These are phyloP conservation scores for Mythimna ferrago DNA, from an alignment of 2,888 invertebrate species.

Conservation along the genomic window DNA sequence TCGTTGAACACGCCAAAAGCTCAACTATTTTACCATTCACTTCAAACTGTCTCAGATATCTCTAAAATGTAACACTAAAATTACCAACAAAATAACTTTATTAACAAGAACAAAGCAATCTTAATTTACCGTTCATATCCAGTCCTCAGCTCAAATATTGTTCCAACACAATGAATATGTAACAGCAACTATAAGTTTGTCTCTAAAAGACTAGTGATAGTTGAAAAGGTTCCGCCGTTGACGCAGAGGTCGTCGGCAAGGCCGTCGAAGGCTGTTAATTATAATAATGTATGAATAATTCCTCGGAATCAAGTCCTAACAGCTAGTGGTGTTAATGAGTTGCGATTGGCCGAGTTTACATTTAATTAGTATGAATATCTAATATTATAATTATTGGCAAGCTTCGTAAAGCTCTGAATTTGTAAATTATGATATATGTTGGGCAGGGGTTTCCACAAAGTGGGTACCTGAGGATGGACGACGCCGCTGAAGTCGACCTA, in stretches of 20 bases:
- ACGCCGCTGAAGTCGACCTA: no score
- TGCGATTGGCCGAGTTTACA: conserved; percentile 8
- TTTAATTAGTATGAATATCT: conserved; percentile 11
- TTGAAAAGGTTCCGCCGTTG: conserved; percentile 74
- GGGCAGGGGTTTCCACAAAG: no score
- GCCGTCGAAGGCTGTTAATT: conserved; percentile 56
- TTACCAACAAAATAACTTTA: conserved; percentile 2
- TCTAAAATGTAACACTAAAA: not conserved
- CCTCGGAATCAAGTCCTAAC: conserved; percentile 31
- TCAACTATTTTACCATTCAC: conserved; percentile 19
- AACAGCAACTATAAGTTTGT: conserved; percentile 42
- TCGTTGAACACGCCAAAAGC: not conserved
- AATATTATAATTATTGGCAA: not conserved
- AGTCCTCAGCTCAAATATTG: no score
- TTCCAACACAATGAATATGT: conserved; percentile 8
- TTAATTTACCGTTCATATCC: conserved; percentile 16
- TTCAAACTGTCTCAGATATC: not conserved
- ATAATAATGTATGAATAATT: conserved; percentile 56
- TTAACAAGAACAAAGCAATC: not conserved
- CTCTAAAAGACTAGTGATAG: conserved; percentile 70
- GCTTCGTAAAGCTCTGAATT: not conserved
- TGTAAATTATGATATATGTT: no score
- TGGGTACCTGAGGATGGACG: no score
- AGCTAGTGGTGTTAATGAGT: conserved; percentile 36
- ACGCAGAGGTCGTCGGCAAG: conserved; percentile 81